Evolutionary conservation across 2,113 vertebrate species (phyloP), one percentile per base, ranked within the genome.

Genomic region (Onychorhynchus coronatus): DNA sequence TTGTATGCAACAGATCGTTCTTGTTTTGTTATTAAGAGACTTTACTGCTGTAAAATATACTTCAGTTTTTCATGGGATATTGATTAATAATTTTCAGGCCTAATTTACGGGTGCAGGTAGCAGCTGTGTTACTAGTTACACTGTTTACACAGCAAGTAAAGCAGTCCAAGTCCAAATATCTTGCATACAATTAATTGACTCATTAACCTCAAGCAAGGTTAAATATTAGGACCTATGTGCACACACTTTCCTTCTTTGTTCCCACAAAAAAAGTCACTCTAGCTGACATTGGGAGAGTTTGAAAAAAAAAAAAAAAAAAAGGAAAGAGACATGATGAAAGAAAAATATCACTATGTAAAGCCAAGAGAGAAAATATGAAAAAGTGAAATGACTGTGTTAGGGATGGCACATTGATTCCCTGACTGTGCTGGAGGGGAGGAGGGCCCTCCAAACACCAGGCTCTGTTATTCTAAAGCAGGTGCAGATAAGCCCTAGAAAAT

Each of bases 31-130:
- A 46, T 44, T 8, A 3, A 89, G 37, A 94, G 30, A 37, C 22
- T 87, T 70, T 67, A 56, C 7, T 66, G 44, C 47, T 73, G 50
- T 77, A 53, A 85, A 74, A 94, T 41, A 35, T 8, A 44, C 8
- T 79, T 85, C 49, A 41, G 77, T 37, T 27, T 89, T 80, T 85
- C 47, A 44, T 33, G 20, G 37, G 14, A 65, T 42, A 22, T 12
- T 58, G 39, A 91, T 58, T 83, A 85, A 28, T 56, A 89, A 80
- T 52, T 78, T 89, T 89, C 65, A 73, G 18, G 59, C 33, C 14
- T 84, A 89, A 77, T 79, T 82, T 91, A 87, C 94, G 46, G 27
- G 22, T 39, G 14, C 27, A 82, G 77, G 79, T 46, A 89, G 18
- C 37, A 62, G 76, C 14, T 14, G 1, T 46, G 8, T 81, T 59